Conservation (phyloP, 1,140 invertebrate genomes). For the Saccostrea echinata region DNA sequence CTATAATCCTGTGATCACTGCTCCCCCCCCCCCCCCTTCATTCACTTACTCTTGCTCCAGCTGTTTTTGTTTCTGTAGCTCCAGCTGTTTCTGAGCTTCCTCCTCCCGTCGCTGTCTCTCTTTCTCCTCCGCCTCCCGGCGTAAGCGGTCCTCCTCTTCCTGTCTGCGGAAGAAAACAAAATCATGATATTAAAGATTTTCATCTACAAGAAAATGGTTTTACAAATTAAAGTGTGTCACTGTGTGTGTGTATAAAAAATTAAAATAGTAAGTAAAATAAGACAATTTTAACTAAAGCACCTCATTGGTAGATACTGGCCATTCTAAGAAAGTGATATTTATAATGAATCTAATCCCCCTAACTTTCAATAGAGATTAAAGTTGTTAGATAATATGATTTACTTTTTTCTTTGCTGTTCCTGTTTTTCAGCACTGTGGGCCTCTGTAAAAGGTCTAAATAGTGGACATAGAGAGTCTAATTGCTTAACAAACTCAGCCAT, state of each 20-base stretch:
- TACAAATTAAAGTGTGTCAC: too few species aligned
- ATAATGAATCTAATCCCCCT: too few species aligned
- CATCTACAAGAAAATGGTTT: too few species aligned
- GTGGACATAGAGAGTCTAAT: constrained; percentile 91
- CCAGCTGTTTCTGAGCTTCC: constrained; percentile 82
- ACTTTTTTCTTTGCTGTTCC: constrained; percentile 86
- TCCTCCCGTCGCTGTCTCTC: constrained; percentile 83
- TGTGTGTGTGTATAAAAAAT: too few species aligned
- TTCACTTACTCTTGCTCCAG: constrained; percentile 78
- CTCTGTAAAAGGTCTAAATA: constrained; percentile 95
- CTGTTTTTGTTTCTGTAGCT: constrained; percentile 80
- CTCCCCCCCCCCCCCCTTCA: too few species aligned
- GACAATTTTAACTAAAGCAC: too few species aligned
- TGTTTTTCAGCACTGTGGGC: constrained; percentile 93
- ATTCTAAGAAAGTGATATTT: too few species aligned
- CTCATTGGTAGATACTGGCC: too few species aligned
- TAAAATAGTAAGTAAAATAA: too few species aligned
- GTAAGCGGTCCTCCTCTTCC: constrained; percentile 79
- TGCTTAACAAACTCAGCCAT: constrained; percentile 95
- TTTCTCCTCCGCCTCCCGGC: constrained; percentile 84
- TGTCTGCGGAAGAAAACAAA: constrained; percentile 72
- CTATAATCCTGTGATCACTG: background rate
- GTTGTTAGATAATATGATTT: constrained; percentile 68
- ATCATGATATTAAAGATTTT: too few species aligned
- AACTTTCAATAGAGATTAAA: background rate